Conservation (phyloP, 2,113 vertebrate genomes). For the Diadophis punctatus region DNA sequence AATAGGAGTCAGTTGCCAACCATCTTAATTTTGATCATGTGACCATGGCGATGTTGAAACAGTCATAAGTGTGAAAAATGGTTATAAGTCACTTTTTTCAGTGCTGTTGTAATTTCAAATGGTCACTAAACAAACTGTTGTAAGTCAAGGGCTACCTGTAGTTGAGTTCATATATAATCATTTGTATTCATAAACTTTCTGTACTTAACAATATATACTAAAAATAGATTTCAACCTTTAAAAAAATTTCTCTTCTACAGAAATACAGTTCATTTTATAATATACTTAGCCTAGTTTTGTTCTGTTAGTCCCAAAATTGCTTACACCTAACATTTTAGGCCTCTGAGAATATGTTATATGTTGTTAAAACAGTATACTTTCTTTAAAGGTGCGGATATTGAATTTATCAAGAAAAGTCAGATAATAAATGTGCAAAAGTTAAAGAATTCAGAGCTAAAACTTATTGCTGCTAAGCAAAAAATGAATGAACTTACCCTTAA, state of each 20-base stretch:
- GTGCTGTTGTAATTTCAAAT: not conserved
- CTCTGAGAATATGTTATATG: not conserved
- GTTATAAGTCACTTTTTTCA: not conserved
- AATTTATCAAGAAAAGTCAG: slow-evolving; percentile 64
- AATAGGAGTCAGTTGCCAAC: not conserved
- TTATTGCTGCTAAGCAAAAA: slow-evolving; percentile 70
- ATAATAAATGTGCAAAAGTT: slow-evolving; percentile 67
- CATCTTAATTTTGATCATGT: not conserved
- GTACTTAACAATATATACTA: not conserved
- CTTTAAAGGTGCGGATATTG: slow-evolving; percentile 68
- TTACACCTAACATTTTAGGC: not conserved
- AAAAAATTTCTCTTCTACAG: not conserved
- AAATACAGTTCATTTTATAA: not conserved
- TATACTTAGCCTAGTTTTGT: not conserved
- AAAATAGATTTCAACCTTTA: not conserved
- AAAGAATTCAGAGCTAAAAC: slow-evolving; percentile 69
- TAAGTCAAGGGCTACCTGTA: not conserved
- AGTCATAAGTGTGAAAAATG: not conserved
- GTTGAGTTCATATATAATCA: not conserved
- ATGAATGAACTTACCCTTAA: slow-evolving; percentile 80
- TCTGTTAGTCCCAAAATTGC: not conserved
- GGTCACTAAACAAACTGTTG: not conserved
- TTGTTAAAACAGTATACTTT: slow-evolving; percentile 22
- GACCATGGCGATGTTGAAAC: not conserved
- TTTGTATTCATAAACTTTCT: not conserved